A percentile compares a stretch with the other conserved stretches of the same genome.
These are phyloP conservation scores for Napeogenes inachia DNA, from an alignment of 2,888 invertebrate species.

Conservation along the genomic window DNA sequence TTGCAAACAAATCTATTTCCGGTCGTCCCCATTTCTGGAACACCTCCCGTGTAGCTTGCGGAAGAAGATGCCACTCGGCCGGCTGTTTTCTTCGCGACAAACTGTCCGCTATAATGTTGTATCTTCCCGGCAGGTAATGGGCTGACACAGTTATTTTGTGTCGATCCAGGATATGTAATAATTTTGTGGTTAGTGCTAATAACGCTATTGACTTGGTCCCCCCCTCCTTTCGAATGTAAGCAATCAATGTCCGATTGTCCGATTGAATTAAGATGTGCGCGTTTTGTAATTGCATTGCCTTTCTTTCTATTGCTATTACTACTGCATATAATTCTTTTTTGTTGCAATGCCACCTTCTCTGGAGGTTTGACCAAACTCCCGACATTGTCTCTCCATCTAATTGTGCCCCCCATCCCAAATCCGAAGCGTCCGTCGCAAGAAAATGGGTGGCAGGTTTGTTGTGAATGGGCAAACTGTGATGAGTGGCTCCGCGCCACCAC, in stretches of 20 bases:
- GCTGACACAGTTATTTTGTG: slow-evolving; percentile 23
- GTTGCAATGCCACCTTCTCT: slow-evolving; percentile 32
- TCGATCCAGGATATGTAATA: slow-evolving; percentile 10
- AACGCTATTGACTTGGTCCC: slow-evolving; percentile 12
- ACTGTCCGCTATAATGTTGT: slow-evolving; percentile 25
- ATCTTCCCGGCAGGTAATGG: slow-evolving; percentile 26
- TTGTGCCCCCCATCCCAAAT: slow-evolving; percentile 32
- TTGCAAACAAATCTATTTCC: slow-evolving; percentile 29
- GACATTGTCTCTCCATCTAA: slow-evolving; percentile 22
- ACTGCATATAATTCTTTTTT: slow-evolving; percentile 33
- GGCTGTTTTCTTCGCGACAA: slow-evolving; percentile 20
- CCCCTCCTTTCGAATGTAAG: slow-evolving; percentile 21
- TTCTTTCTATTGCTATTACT: slow-evolving; percentile 17
- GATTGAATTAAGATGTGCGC: slow-evolving; percentile 14
- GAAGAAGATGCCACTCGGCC: slow-evolving; percentile 32
- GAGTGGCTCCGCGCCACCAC: slow-evolving; percentile 26
- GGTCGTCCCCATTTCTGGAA: slow-evolving; percentile 30
- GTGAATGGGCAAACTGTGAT: slow-evolving; percentile 9
- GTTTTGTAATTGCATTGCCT: neutral
- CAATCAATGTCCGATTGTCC: slow-evolving; percentile 26
- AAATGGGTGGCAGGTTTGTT: slow-evolving; percentile 26
- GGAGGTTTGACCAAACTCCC: slow-evolving; percentile 23
- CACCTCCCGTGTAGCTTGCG: slow-evolving; percentile 13
- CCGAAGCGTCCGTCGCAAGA: slow-evolving; percentile 29
- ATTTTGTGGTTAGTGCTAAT: slow-evolving; percentile 8